Evolutionary conservation across 2,797 vertebrate genomes (phyloP).

Genomic region (Phyllotis vaccarum): DNA sequence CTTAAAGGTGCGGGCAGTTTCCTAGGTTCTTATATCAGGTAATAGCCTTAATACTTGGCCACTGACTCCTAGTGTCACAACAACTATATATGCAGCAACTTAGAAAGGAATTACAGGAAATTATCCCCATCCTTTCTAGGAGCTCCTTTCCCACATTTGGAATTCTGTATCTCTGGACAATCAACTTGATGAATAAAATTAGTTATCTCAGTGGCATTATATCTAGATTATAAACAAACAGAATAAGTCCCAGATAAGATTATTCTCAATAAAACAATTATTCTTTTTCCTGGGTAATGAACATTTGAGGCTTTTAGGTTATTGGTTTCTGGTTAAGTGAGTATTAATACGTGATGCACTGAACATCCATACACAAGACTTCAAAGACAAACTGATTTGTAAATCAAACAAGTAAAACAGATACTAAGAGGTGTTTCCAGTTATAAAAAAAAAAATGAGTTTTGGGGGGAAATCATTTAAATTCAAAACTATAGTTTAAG

Average conservation of each 20-base stretch:
- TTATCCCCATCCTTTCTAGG: not conserved
- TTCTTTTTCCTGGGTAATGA: not conserved
- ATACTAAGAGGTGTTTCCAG: not conserved
- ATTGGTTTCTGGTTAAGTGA: not conserved
- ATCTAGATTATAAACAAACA: conserved; percentile 11
- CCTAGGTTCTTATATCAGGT: not conserved
- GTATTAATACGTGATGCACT: not conserved
- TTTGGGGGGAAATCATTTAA: not conserved
- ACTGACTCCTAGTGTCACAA: not conserved
- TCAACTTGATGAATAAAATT: not conserved
- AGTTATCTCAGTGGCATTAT: not conserved
- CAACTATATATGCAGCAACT: not conserved
- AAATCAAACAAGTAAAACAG: not conserved
- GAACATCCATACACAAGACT: not conserved
- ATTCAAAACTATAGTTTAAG: conserved; percentile 2
- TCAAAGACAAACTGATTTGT: not conserved
- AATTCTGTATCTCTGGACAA: not conserved
- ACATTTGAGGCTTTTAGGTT: not conserved
- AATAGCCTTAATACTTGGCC: not conserved
- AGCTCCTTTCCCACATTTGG: not conserved
- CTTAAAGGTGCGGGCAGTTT: too few relatives aligned
- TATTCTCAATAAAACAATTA: not conserved
- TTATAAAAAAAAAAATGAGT: not conserved
- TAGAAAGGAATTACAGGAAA: not conserved
- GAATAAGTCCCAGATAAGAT: not conserved